Conservation (phyloP, 2,113 vertebrate genomes). For the Bufo gargarizans region DNA sequence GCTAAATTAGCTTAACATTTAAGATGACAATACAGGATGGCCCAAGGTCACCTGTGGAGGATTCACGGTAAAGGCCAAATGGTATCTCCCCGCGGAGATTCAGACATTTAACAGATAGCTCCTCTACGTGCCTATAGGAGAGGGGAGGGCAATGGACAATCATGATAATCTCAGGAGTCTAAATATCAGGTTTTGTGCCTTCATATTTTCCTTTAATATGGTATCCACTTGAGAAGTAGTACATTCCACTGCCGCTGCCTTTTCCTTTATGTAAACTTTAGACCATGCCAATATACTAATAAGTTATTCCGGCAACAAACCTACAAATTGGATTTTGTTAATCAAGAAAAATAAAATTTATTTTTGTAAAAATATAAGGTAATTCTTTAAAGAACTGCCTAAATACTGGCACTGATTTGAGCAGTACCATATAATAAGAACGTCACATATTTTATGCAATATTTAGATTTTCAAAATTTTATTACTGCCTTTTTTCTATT, state of each 20-base stretch:
- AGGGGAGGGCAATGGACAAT: background rate
- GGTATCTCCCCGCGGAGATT: slow-evolving; percentile 28
- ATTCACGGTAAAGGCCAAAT: background rate
- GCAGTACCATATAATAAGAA: no score
- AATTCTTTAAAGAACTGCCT: no score
- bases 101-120: slow-evolving; percentile 10
- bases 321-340: no score
- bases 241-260: background rate
- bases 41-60: slow-evolving; percentile 43
- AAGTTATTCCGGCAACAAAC: no score
- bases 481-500: no score
- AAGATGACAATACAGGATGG: slow-evolving; percentile 3
- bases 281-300: background rate
- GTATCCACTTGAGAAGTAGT: no score
- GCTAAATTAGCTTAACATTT: slow-evolving; percentile 37
- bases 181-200: background rate
- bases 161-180: background rate
- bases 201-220: background rate
- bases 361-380: no score
- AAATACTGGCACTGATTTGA: no score
- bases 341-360: no score
- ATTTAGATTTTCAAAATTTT: no score
- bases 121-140: background rate
- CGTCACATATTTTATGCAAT: no score
- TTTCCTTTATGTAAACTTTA: background rate